Evolutionary conservation across 92 coral and sea anemone genomes (phyloP), one percentile per base, ranked within the genome.

Genomic region (Isaurus tuberculatus): DNA sequence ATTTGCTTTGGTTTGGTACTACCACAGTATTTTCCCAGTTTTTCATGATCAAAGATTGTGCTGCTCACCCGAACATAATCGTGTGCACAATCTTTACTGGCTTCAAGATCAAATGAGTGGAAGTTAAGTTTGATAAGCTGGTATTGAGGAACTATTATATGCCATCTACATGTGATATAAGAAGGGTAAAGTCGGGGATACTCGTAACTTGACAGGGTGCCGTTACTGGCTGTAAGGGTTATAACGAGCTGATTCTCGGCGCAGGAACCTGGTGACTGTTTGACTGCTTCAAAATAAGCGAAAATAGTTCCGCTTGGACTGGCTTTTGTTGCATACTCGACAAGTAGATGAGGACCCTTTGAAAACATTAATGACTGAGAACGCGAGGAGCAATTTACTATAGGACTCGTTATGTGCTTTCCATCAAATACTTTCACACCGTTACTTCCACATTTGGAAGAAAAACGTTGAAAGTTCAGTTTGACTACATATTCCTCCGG

Each of bases 21-120:
- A 1, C 80, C 80, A 29, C 80, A 74, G 53, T 25, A 74, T 11
- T 60, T 74, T 19, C 80, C 80, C 1, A 74, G 67, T 16, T 74
- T 74, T 74, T 74, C 80, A 3, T 0, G 19, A 19, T 53, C 30
- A 2, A 0, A 11, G 13, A 0, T 0, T 17, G 66, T 51, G 44
- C 80, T 74, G 66, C 80, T 74, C 28, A 74, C 67, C 58, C 19
- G 64, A 53, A 74, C 28, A 37, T 49, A 53, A 31, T 74, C 80
- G 10, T 30, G 51, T 8, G 9, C n/a, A 34, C 80, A 74, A 0
- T 33, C 33, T 10, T 22, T 30, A 31, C 80, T 74, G 14, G n/a
- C 42, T 33, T 74, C 43, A 2, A 74, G 22, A 3, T 60, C 27
- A 4, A 74, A 74, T 2, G 66, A 8, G 13, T 74, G 28, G 67